Percentiles rank a stretch among this genome's conserved stretches.
phyloP scores from a whole-genome alignment of 2,888 invertebrate species.

The Sarcophaga rosellei region DNA sequence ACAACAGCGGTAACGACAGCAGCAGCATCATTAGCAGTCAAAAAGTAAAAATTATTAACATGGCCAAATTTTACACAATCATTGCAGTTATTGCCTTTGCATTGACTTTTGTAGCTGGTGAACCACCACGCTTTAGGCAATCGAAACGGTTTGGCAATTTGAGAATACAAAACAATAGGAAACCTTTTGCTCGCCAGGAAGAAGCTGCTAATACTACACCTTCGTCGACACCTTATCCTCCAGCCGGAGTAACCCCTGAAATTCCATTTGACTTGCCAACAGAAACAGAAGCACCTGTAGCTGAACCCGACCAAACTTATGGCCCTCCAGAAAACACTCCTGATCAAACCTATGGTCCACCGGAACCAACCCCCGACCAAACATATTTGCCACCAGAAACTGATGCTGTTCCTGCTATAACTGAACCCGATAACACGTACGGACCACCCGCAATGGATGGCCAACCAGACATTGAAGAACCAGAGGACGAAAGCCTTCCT shows the following conservation, averaged over 20 bases:
- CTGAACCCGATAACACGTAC: slow-evolving; percentile 65
- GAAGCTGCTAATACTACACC: slow-evolving; percentile 64
- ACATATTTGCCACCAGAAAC: slow-evolving; percentile 73
- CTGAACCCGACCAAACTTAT: slow-evolving; percentile 74
- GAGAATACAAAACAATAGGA: slow-evolving; percentile 31
- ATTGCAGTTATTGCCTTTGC: slow-evolving; percentile 71
- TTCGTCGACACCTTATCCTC: slow-evolving; percentile 73
- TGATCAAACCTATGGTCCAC: slow-evolving; percentile 72
- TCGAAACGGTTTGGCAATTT: slow-evolving; percentile 40
- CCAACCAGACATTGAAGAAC: slow-evolving; percentile 64
- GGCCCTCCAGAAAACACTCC: slow-evolving; percentile 72
- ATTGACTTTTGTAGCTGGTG: slow-evolving; percentile 66
- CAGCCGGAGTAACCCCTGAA: slow-evolving; percentile 76
- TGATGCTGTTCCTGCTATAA: neutral
- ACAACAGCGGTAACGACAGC: slow-evolving; percentile 29
- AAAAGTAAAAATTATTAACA: slow-evolving; percentile 68
- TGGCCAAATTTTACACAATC: slow-evolving; percentile 70
- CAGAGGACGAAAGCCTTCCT: neutral
- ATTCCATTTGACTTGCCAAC: slow-evolving; percentile 76
- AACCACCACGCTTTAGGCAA: slow-evolving; percentile 71
- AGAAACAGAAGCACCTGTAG: slow-evolving; percentile 72
- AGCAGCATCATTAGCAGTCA: slow-evolving; percentile 14
- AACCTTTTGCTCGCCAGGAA: slow-evolving; percentile 74
- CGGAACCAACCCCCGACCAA: slow-evolving; percentile 70
- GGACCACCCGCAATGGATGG: slow-evolving; percentile 62